These are phyloP conservation scores for Atethmia centrago DNA, from an alignment of 2,888 invertebrate species.

Conservation along the genomic window DNA sequence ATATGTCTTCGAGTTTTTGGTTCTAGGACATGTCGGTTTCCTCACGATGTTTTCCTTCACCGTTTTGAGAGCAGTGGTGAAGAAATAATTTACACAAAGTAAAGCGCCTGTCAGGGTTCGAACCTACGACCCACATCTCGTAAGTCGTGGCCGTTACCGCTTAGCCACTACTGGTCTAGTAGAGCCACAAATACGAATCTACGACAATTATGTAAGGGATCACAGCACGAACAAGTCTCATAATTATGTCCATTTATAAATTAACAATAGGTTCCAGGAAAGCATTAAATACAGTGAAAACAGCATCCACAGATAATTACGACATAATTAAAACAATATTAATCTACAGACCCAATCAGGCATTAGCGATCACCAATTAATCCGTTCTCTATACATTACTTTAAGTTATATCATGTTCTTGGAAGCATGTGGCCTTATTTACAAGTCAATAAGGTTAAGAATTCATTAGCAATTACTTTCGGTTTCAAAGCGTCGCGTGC, in stretches of 20 bases:
- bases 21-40: no score
- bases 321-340: conserved; percentile 58
- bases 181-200: conserved; percentile 9
- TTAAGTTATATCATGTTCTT: conserved; percentile 57
- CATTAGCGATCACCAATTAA: conserved; percentile 59
- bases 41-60: no score
- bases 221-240: conserved; percentile 4
- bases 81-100: no score
- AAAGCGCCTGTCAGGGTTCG: no score
- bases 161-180: no score
- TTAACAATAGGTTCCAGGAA: conserved; percentile 51
- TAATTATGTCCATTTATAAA: conserved; percentile 40
- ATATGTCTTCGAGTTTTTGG: no score
- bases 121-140: no score
- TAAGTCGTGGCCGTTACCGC: no score
- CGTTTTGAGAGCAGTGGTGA: no score
- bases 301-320: conserved; percentile 54
- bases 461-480: conserved; percentile 62
- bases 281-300: conserved; percentile 52
- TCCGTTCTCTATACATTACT: conserved; percentile 54
- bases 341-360: conserved; percentile 55
- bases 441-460: conserved; percentile 55
- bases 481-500: conserved; percentile 64
- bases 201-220: conserved; percentile 34
- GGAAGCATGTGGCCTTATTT: conserved; percentile 48